Conservation (phyloP, 2,797 vertebrate species). For the Bryconaethiops microstoma region DNA sequence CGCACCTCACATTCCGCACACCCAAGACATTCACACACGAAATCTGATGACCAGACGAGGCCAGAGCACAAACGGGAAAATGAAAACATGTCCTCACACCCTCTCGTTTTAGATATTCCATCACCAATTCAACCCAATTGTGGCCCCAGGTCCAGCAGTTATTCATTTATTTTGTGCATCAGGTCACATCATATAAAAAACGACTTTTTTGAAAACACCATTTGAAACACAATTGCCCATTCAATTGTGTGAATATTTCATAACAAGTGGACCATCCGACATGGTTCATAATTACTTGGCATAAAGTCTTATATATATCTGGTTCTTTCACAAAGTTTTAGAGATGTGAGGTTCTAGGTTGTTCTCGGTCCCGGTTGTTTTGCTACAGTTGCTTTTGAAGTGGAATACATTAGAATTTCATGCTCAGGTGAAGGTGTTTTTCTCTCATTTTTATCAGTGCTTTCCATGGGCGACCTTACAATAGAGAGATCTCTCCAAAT, state of each 20-base stretch:
- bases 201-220: too few relatives aligned
- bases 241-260: neutral
- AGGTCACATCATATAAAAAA: too few relatives aligned
- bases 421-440: conserved; percentile 31
- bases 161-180: neutral
- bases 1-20: conserved; percentile 31
- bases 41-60: neutral
- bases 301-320: neutral
- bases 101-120: neutral
- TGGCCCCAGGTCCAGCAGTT: neutral
- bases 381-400: too few relatives aligned
- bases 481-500: conserved; percentile 40
- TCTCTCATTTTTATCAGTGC: conserved; percentile 15
- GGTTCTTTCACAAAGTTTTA: too few relatives aligned
- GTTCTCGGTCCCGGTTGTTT: too few relatives aligned
- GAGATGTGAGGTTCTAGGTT: too few relatives aligned
- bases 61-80: neutral
- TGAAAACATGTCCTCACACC: neutral
- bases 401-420: neutral
- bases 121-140: neutral
- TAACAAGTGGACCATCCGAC: neutral
- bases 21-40: conserved; percentile 1
- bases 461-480: conserved; percentile 23
- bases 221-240: neutral
- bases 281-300: neutral